Evolutionary conservation across 37 sponge, comb jelly and placozoan species (phyloP).

Genomic region (Geodia barretti): DNA sequence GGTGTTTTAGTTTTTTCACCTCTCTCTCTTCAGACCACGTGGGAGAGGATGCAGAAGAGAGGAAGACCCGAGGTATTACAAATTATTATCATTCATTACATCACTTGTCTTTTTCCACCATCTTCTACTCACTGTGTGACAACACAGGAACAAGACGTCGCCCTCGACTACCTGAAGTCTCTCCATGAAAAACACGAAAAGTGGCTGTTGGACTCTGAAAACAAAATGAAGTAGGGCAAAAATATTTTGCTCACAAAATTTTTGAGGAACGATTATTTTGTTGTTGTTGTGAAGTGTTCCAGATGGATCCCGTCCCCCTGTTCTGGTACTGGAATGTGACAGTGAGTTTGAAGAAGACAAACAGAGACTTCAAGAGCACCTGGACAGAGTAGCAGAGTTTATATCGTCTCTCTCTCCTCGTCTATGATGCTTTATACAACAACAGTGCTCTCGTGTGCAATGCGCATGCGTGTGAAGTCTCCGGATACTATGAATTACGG

Average conservation of each 20-base stretch:
- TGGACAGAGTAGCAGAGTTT: conserved; percentile 42
- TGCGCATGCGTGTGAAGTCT: neutral
- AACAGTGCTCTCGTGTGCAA: no score
- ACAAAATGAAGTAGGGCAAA: conserved; percentile 24
- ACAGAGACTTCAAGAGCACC: conserved; percentile 7
- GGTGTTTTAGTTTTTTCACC: neutral
- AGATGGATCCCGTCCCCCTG: conserved; percentile 30
- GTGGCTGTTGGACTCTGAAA: conserved; percentile 41
- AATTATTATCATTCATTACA: neutral
- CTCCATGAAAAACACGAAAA: conserved; percentile 68
- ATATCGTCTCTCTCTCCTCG: neutral
- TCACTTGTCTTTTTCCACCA: neutral
- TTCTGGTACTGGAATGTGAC: conserved; percentile 53
- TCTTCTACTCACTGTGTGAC: neutral
- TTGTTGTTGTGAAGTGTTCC: neutral
- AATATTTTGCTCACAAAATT: neutral
- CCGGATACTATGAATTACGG: neutral
- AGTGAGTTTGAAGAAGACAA: conserved; percentile 48
- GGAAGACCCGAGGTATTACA: conserved; percentile 44
- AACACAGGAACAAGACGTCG: conserved; percentile 42
- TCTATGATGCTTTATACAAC: no score
- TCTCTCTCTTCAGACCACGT: conserved; percentile 35
- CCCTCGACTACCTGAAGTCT: conserved; percentile 35
- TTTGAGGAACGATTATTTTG: neutral
- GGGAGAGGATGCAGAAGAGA: conserved; percentile 44